A percentile compares a stretch with the other conserved stretches of the same genome.
Evolutionary conservation across 1,140 invertebrate species (phyloP).

Genomic region (Bombus picipes): DNA sequence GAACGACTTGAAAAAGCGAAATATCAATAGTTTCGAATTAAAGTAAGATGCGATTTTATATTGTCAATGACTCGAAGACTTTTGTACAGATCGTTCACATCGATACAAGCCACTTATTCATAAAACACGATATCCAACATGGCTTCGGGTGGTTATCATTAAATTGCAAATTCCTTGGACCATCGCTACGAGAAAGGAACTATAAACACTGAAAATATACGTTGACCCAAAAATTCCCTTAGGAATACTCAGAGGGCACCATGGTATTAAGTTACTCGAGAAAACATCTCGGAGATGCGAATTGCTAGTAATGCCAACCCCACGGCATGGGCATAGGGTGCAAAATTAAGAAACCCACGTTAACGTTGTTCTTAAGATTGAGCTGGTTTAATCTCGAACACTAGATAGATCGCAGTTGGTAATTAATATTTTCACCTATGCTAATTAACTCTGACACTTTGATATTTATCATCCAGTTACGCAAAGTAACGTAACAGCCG

Average conservation of each 20-base stretch:
- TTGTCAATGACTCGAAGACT: background rate
- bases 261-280: background rate
- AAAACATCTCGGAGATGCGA: background rate
- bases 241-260: background rate
- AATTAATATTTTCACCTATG: background rate
- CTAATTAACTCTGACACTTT: too few species aligned
- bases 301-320: background rate
- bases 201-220: slow-evolving; percentile 11
- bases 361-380: background rate
- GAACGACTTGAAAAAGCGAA: too few species aligned
- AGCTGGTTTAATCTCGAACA: background rate
- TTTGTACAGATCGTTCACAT: too few species aligned
- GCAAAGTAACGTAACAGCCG: too few species aligned
- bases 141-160: background rate
- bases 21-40: too few species aligned
- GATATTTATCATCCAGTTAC: too few species aligned
- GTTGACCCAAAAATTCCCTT: slow-evolving; percentile 22
- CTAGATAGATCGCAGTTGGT: background rate
- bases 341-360: background rate
- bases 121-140: background rate
- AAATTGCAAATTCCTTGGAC: slow-evolving; percentile 7
- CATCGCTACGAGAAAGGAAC: background rate
- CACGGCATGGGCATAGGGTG: background rate
- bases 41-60: too few species aligned
- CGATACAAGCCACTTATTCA: background rate